Conservation (phyloP, 37 sponge, comb jelly and placozoan species). For the Spongilla lacustris region DNA sequence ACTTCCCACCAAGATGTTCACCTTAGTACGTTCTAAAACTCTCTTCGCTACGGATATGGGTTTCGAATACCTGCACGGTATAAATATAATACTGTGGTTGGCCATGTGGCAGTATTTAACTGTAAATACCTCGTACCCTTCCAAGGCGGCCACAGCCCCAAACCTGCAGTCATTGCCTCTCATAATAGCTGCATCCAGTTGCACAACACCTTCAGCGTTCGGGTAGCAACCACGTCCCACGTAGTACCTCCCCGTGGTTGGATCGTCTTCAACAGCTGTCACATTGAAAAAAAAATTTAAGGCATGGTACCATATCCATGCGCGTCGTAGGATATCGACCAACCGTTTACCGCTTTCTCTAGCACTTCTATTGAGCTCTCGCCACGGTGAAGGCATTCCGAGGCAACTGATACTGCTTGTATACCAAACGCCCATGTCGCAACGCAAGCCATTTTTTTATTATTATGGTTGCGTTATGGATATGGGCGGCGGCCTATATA, state of each 20-base stretch:
- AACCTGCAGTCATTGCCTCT: slow-evolving; percentile 62
- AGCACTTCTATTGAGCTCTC: slow-evolving; percentile 30
- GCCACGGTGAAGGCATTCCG: slow-evolving; percentile 2
- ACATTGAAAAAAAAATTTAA: background rate
- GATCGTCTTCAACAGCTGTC: slow-evolving; percentile 75
- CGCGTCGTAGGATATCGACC: no score
- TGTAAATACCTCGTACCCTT: slow-evolving; percentile 34
- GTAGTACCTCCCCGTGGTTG: slow-evolving; percentile 59
- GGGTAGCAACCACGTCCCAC: slow-evolving; percentile 80
- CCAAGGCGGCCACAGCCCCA: slow-evolving; percentile 79
- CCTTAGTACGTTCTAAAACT: slow-evolving; percentile 52
- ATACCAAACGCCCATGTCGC: slow-evolving; percentile 59
- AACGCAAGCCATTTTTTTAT: slow-evolving; percentile 52
- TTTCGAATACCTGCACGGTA: slow-evolving; percentile 50
- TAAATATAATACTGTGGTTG: background rate
- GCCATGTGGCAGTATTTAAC: background rate
- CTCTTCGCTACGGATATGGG: slow-evolving; percentile 77
- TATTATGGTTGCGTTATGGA: no score
- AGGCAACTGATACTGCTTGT: slow-evolving; percentile 12
- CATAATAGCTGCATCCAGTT: slow-evolving; percentile 85
- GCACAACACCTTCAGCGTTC: slow-evolving; percentile 69
- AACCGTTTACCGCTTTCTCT: slow-evolving; percentile 43
- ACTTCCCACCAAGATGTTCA: slow-evolving; percentile 68
- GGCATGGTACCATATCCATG: background rate
- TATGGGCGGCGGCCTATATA: no score